A percentile compares a stretch with the other conserved stretches of the same genome.
phyloP scores from a whole-genome alignment of 2,888 invertebrate species.

The Cetonia aurata region DNA sequence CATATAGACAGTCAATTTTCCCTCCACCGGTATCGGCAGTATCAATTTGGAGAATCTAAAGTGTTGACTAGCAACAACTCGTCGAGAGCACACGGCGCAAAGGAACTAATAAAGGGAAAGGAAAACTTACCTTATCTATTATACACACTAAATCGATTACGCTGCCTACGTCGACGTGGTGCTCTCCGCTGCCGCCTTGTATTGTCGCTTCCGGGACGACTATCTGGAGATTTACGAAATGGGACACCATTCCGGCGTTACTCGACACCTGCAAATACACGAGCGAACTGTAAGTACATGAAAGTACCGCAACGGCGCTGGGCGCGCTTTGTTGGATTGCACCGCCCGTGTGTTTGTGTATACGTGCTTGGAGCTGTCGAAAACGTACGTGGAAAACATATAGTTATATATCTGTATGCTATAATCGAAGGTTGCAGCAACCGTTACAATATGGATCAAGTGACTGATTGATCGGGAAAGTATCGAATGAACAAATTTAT shows the following conservation, averaged over 20 bases:
- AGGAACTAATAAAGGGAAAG: constrained; percentile 9
- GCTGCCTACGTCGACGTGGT: constrained; percentile 91
- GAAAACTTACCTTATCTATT: constrained; percentile 83
- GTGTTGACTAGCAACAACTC: too few relatives aligned
- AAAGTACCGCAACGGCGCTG: too few relatives aligned
- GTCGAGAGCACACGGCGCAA: too few relatives aligned
- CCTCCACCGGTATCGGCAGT: too few relatives aligned
- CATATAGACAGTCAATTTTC: too few relatives aligned
- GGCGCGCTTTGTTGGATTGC: too few relatives aligned
- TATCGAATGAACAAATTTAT: constrained; percentile 11
- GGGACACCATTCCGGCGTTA: constrained; percentile 84
- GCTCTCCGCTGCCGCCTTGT: constrained; percentile 84
- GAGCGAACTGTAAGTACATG: constrained; percentile 31
- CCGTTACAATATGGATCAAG: constrained; percentile 31
- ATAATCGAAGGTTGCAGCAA: too few relatives aligned
- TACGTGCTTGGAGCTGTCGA: too few relatives aligned
- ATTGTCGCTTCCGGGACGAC: constrained; percentile 92
- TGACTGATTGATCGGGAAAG: constrained; percentile 30
- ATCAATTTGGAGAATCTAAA: too few relatives aligned
- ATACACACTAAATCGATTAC: constrained; percentile 91
- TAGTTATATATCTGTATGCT: too few relatives aligned
- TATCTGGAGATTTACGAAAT: constrained; percentile 89
- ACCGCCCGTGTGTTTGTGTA: too few relatives aligned
- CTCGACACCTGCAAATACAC: constrained; percentile 80
- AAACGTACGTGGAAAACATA: too few relatives aligned